Percentiles rank a stretch among this genome's conserved stretches.
Evolutionary conservation across 1,140 invertebrate species (phyloP).

Genomic region (Drosophila parvula): DNA sequence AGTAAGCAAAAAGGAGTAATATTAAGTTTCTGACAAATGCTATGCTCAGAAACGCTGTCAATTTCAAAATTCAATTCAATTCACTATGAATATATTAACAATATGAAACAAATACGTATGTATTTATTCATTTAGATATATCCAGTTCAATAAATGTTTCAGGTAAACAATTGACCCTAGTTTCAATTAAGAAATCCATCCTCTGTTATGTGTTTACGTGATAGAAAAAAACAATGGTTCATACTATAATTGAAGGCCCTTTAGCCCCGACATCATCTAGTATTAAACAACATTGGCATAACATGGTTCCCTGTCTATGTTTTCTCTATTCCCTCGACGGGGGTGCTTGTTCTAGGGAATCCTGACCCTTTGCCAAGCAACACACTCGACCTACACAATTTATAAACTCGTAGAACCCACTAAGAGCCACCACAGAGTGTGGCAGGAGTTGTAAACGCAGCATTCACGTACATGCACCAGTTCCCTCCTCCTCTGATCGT

Average conservation of each 20-base stretch:
- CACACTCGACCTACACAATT: background rate
- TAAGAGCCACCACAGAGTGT: background rate
- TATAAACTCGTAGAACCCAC: background rate
- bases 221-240: background rate
- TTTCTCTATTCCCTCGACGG: background rate
- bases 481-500: background rate
- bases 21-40: background rate
- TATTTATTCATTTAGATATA: background rate
- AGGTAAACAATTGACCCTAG: background rate
- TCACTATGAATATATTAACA: background rate
- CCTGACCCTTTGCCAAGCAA: background rate
- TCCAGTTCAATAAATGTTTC: background rate
- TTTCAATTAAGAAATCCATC: constrained; percentile 23
- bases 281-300: background rate
- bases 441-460: background rate
- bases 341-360: background rate
- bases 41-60: too few relatives aligned
- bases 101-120: too few relatives aligned
- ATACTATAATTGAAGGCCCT: constrained; percentile 21
- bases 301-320: constrained; percentile 5
- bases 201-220: constrained; percentile 4
- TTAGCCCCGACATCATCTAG: background rate
- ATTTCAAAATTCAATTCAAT: too few relatives aligned
- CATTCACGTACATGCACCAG: too few relatives aligned
- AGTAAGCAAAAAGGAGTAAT: background rate